phyloP scores from a whole-genome alignment of 2,797 vertebrate species.

The Danio choprae region DNA sequence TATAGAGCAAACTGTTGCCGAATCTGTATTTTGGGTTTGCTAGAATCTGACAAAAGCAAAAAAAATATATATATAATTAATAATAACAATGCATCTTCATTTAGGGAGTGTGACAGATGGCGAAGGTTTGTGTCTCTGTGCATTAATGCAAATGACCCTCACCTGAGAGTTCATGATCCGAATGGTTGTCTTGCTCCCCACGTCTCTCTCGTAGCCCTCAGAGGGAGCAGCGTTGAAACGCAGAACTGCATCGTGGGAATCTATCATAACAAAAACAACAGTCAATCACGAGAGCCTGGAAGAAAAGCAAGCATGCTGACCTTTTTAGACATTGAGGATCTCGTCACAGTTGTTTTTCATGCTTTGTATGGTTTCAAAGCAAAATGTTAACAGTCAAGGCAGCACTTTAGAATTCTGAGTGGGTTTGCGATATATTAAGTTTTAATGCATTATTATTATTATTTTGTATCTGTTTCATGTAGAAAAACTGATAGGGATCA shows the following conservation, averaged over 20 bases:
- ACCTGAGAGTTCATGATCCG: slow-evolving; percentile 92
- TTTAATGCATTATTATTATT: too few species aligned
- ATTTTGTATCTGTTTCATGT: too few species aligned
- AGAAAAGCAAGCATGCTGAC: neutral
- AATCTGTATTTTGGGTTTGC: slow-evolving; percentile 81
- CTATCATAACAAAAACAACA: slow-evolving; percentile 64
- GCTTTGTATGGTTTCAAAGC: neutral
- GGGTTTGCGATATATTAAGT: too few species aligned
- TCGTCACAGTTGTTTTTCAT: neutral
- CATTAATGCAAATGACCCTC: slow-evolving; percentile 47
- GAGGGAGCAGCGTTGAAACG: slow-evolving; percentile 90
- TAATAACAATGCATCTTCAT: neutral
- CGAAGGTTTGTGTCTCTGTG: neutral
- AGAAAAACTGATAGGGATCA: too few species aligned
- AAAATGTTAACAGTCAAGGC: neutral
- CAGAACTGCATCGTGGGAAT: slow-evolving; percentile 89
- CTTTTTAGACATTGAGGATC: neutral
- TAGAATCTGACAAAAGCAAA: slow-evolving; percentile 77
- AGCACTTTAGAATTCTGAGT: too few species aligned
- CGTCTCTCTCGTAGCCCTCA: slow-evolving; percentile 85
- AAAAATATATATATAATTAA: neutral
- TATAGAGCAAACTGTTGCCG: slow-evolving; percentile 80
- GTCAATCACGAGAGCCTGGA: neutral
- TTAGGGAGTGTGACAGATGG: neutral
- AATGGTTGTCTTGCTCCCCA: slow-evolving; percentile 89